Base-by-base conservation (phyloP, 2,888 invertebrate species). In the Dynastes grantii region DNA sequence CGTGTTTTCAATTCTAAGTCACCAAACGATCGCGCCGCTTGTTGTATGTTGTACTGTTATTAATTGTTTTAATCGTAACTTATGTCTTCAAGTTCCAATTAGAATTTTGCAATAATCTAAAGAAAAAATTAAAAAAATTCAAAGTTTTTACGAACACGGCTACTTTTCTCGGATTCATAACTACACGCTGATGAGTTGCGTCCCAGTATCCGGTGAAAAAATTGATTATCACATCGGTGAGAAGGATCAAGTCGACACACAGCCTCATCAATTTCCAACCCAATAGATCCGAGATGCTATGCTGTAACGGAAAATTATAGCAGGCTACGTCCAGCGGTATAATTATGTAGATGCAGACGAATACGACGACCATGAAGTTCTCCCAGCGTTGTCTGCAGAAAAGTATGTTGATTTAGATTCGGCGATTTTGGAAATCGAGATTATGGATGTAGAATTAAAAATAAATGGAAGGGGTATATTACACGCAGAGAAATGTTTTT, bases 161-260 rank as follows among this genome's bases (percentile, higher is more conserved):
- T 22, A 78, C 70, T 37, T 71, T 73, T 53, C 32, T 73, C 2
- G 85, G 85, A 51, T 87, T 83, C 67, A 89, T 81, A 67, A 85
- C 83, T 40, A 88, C 84, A 32, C 83, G 79, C 53, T 85, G 85
- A 4, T 85, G 86, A 2, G 75, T 78, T 9, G 81, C 76, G 70
- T 88, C 87, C 58, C 87, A 87, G 76, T 84, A 88, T 85, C 89
- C 89, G 5, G 89, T 89, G 8, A 82, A 80, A 76, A 87, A 87
- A 80, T 88, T 88, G 45, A 88, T 58, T 8, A 87, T 0, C 71
- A 89, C 84, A 78, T 89, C 89, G 2, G 82, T 2, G 40, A 85
- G 85, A 70, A 85, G 87, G 0, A 87, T 67, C 1, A 82, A n/a
- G 32, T 89, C 81, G 0, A 87, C 16, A 22, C 78, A 4, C 78